Evolutionary conservation across 2,113 vertebrate genomes (phyloP).

Genomic region (Lepus timidus): DNA sequence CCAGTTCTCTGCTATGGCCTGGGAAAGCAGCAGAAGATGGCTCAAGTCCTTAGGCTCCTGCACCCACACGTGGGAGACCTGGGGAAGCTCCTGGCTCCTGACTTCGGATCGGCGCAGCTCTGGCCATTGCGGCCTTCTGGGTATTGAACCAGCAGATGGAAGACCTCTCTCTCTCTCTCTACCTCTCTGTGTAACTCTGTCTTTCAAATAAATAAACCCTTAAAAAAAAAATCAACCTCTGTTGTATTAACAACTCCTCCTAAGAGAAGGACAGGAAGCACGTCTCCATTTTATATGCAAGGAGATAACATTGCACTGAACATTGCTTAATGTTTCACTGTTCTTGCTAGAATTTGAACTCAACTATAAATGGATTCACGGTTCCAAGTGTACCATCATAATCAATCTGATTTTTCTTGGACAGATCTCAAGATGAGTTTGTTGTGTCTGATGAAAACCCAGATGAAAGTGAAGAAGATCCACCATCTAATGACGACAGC

Average conservation of each 20-base stretch:
- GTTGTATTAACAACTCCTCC: neutral
- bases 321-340: conserved; percentile 35
- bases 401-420: conserved; percentile 47
- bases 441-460: conserved; percentile 92
- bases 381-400: neutral
- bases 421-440: conserved; percentile 95
- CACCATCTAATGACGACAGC: conserved; percentile 91
- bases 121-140: too few relatives aligned
- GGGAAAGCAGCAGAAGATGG: too few relatives aligned
- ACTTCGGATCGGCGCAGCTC: too few relatives aligned
- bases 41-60: too few relatives aligned
- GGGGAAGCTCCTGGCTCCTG: too few relatives aligned
- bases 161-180: too few relatives aligned
- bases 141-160: too few relatives aligned
- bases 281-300: conserved; percentile 9
- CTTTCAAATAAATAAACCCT: too few relatives aligned
- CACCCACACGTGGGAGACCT: too few relatives aligned
- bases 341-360: conserved; percentile 1
- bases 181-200: too few relatives aligned
- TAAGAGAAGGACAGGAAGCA: neutral
- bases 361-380: conserved; percentile 11
- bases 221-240: neutral
- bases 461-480: conserved; percentile 92
- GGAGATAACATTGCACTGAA: neutral
- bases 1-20: too few relatives aligned